Evolutionary conservation across 2,797 vertebrate species (phyloP), one percentile per base, ranked within the genome.

Genomic region (Schizothorax lantsangensis): DNA sequence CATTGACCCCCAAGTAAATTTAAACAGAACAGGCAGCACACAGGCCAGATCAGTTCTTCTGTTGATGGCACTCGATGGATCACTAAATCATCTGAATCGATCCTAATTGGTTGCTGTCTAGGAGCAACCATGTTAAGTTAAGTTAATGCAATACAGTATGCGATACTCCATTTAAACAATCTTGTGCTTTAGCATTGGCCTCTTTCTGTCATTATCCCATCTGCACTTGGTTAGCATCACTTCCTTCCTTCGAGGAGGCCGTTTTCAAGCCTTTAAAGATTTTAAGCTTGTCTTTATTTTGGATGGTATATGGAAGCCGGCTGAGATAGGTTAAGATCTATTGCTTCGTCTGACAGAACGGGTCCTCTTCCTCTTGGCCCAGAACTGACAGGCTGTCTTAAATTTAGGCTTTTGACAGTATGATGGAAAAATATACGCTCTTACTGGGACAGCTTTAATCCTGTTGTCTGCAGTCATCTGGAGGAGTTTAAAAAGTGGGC

Each of bases 371-470:
- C 62, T 52, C 69, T 84, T 84, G 83, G 83, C 62, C 59, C 15
- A 54, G 83, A 84, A 78, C 64, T 84, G 62, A 78, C 83, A 78
- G 59, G 30, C 47, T 69, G 62, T 69, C 83, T 49, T 84, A 84
- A 78, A 78, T 78, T 78, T 68, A 43, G 74, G 30, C 83, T 84
- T 10, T 78, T 84, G 62, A 84, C 83, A 84, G 36, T 54, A 84
- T 54, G 74, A 78, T 77, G 62, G 59, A 54, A 68, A 84, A 79
- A 86, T 84, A 79, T 47, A 79, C 43, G 69, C 64, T 91, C 91
- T 92, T 91, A 90, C 87, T 75, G 91, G 92, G 89, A 91, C 84
- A 83, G 89, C 57, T 90, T 83, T 83, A 69, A 84, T 88, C 52
- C 79, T 73, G 71, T 91, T 92, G 88, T 92, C 79, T 85, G 57